A percentile compares a stretch with the other conserved stretches of the same genome.
These are phyloP conservation scores for Sterrhoptilus dennistouni DNA, from an alignment of 2,113 vertebrate species.

Conservation along the genomic window DNA sequence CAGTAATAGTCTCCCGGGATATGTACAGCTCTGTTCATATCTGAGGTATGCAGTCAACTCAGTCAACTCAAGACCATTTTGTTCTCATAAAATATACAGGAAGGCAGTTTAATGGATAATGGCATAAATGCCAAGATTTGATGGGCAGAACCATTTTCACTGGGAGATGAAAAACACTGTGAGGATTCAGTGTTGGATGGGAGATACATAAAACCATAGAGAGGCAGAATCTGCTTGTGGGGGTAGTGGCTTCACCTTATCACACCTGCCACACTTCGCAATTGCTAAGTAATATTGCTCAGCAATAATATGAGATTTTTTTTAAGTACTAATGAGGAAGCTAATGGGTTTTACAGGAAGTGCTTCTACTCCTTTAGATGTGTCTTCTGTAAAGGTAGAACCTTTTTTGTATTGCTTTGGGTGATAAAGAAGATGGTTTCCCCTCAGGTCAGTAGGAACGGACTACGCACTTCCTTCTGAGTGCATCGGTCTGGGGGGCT, in stretches of 20 bases:
- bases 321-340: not conserved
- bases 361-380: not conserved
- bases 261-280: not conserved
- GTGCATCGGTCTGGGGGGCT: not conserved
- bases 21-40: constrained; percentile 33
- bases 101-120: constrained; percentile 47
- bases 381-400: not conserved
- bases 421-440: not conserved
- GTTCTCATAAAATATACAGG: constrained; percentile 64
- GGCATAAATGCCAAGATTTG: constrained; percentile 53
- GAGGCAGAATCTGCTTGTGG: not conserved
- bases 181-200: not conserved
- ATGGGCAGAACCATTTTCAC: constrained; percentile 48
- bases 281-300: not conserved
- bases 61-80: constrained; percentile 62
- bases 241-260: not conserved
- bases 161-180: not conserved
- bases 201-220: not conserved
- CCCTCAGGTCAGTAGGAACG: not conserved
- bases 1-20: constrained; percentile 15
- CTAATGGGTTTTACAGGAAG: not conserved
- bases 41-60: constrained; percentile 55
- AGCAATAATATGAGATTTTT: not conserved
- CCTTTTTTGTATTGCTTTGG: not conserved
- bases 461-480: not conserved